Evolutionary conservation across 1,140 invertebrate genomes (phyloP).

Genomic region (Lepidurus couesii): DNA sequence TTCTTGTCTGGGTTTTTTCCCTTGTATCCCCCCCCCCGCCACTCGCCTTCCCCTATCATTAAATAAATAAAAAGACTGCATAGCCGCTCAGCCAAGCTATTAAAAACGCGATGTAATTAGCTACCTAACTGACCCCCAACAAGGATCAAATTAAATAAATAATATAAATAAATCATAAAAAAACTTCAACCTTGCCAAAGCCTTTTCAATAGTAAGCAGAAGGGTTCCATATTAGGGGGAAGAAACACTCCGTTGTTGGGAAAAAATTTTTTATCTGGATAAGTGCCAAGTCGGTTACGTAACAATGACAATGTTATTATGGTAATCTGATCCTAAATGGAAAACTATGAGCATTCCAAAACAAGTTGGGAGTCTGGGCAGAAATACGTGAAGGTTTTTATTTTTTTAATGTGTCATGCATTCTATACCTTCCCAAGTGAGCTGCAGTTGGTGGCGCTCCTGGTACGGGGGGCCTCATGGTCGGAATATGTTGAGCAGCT

Average conservation of each 20-base stretch:
- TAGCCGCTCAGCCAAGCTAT: neutral
- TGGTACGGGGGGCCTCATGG: slow-evolving; percentile 6
- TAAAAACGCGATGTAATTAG: no score
- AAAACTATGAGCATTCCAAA: no score
- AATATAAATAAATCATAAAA: no score
- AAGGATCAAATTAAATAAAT: neutral
- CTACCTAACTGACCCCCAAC: neutral
- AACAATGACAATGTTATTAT: no score
- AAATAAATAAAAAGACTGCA: neutral
- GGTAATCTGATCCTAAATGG: no score
- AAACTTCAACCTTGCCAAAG: no score
- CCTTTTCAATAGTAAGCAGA: no score
- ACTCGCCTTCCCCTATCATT: neutral
- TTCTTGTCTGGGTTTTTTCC: neutral
- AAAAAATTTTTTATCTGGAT: no score
- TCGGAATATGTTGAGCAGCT: neutral
- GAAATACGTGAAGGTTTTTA: neutral
- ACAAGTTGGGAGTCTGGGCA: neutral
- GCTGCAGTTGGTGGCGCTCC: neutral
- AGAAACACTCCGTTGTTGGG: no score
- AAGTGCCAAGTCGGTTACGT: no score
- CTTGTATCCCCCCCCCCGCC: neutral
- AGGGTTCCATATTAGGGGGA: no score
- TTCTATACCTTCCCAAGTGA: slow-evolving; percentile 1
- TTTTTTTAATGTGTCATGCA: neutral